Percentiles rank a stretch among this genome's conserved stretches.
These are phyloP conservation scores for Desmodus rotundus DNA, from an alignment of 2,113 vertebrate species.

Conservation along the genomic window DNA sequence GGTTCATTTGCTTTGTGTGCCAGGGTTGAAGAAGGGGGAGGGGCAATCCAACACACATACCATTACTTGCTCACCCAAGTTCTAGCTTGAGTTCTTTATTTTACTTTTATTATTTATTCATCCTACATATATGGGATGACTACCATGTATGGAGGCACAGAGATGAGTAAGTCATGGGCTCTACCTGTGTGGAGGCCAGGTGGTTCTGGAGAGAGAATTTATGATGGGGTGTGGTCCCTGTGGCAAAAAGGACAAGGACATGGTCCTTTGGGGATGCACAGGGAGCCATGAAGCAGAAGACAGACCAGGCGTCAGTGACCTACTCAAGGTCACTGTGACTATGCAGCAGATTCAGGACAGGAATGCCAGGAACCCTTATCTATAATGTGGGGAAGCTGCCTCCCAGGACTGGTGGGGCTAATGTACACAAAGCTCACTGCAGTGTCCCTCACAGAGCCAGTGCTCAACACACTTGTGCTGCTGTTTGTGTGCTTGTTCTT, in stretches of 20 bases:
- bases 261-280: not conserved
- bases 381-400: not conserved
- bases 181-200: not conserved
- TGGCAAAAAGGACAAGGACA: not conserved
- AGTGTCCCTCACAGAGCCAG: not conserved
- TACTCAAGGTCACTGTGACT: not conserved
- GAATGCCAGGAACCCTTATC: not conserved
- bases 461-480: not conserved
- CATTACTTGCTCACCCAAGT: not conserved
- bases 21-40: accelerated
- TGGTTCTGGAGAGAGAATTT: not conserved
- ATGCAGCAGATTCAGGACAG: not conserved
- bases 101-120: not conserved
- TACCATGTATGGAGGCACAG: not conserved
- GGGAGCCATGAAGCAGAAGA: not conserved
- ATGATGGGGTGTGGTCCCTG: not conserved
- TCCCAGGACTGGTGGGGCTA: not conserved
- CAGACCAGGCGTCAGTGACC: not conserved
- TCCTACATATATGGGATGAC: not conserved
- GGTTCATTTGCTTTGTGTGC: not conserved
- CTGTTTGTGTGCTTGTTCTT: not conserved
- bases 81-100: not conserved
- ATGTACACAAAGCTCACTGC: not conserved
- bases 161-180: not conserved
- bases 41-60: not conserved